phyloP scores from a whole-genome alignment of 2,888 invertebrate genomes.

The Andricus quercusramuli region DNA sequence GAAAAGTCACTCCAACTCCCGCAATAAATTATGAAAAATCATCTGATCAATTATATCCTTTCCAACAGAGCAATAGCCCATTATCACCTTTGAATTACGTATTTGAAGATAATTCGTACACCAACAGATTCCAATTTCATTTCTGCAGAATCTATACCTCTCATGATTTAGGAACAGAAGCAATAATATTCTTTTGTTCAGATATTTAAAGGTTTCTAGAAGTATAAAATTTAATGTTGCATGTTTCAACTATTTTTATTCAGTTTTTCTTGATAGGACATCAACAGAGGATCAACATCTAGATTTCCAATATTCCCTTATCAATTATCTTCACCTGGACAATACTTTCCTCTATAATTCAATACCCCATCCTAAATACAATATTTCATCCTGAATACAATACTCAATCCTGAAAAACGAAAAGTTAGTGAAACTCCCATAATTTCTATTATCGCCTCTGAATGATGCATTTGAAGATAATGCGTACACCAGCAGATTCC shows the following conservation, averaged over 20 bases:
- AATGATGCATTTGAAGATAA: slow-evolving; percentile 17
- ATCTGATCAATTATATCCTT: background rate
- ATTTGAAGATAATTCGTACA: background rate
- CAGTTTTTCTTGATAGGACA: background rate
- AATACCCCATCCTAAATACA: too few relatives aligned
- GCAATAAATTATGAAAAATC: background rate
- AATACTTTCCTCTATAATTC: too few relatives aligned
- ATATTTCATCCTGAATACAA: too few relatives aligned
- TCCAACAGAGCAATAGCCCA: background rate
- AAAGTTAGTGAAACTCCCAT: too few relatives aligned
- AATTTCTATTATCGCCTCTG: background rate
- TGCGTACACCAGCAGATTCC: background rate
- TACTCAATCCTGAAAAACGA: too few relatives aligned
- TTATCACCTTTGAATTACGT: background rate
- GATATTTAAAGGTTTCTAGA: too few relatives aligned
- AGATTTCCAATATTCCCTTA: too few relatives aligned
- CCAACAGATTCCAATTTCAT: background rate
- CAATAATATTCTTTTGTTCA: too few relatives aligned
- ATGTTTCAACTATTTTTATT: background rate
- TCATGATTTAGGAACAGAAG: background rate
- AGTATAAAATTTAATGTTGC: too few relatives aligned
- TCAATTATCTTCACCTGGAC: too few relatives aligned
- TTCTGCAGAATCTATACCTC: background rate
- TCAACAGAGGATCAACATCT: background rate
- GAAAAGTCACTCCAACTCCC: too few relatives aligned